Conservation (phyloP, 2,113 vertebrate genomes). For the Leuciscus idus region DNA sequence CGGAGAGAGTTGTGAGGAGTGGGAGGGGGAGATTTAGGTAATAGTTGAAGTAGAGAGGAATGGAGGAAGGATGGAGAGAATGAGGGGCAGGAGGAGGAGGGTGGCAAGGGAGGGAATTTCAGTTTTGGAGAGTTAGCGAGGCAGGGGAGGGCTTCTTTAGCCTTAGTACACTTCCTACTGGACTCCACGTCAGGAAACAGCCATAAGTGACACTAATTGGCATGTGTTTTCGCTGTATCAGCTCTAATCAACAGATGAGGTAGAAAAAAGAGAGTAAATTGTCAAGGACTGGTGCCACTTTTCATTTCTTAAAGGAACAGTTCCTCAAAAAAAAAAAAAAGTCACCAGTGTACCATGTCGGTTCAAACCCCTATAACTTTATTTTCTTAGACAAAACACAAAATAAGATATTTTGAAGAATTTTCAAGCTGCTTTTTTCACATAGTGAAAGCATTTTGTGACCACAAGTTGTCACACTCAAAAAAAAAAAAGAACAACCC, state of each 20-base stretch:
- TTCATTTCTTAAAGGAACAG: conserved; percentile 9
- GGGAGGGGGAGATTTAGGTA: conserved; percentile 47
- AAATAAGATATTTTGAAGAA: not conserved
- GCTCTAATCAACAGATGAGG: conserved; percentile 54
- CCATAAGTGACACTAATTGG: conserved; percentile 69
- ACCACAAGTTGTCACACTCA: not conserved
- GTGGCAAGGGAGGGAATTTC: conserved; percentile 34
- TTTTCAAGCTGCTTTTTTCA: too few relatives aligned
- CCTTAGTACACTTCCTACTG: conserved; percentile 56
- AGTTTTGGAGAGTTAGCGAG: not conserved
- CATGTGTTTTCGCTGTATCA: conserved; percentile 62
- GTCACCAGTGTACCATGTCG: not conserved
- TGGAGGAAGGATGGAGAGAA: conserved; percentile 46
- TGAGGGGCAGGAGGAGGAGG: conserved; percentile 23
- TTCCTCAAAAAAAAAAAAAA: too few relatives aligned
- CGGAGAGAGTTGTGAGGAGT: conserved; percentile 14
- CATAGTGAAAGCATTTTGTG: not conserved
- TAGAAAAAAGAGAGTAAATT: conserved; percentile 53
- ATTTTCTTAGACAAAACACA: not conserved
- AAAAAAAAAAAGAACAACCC: too few relatives aligned
- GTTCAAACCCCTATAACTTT: not conserved
- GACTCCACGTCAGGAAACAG: conserved; percentile 59
- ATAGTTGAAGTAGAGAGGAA: conserved; percentile 50
- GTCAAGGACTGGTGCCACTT: not conserved
- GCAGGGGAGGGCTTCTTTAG: conserved; percentile 35